Base-by-base conservation (phyloP, 2,888 invertebrate species). In the Clunio marinus region DNA sequence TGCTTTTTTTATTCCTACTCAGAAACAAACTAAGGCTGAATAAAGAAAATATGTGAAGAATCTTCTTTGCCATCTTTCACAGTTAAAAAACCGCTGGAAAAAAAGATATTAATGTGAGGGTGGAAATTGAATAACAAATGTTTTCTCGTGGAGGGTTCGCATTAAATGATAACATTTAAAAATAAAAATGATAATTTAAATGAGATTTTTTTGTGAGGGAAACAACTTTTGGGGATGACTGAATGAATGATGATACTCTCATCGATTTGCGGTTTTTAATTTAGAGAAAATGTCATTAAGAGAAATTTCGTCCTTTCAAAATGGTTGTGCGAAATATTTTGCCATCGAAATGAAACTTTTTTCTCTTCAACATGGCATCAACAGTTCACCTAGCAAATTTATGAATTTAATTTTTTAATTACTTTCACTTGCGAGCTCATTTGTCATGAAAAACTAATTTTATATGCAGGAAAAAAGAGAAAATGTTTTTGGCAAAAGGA, bases 61-160 rank as follows among this genome's bases (percentile, higher is more conserved):
- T 62, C 37, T 8, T 28, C 35, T 41, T 25, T 22, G 60, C 60
- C 32, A 37, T 37, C 60, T 62, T 41, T 41, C 22, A 62, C 62
- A 41, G 20, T 17, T 5, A 55, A 24, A 55, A 24, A 22, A 20
- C 20, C 24, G 32, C 10, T n/a, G 24, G 55, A 24, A 55, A 20
- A 24, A 55, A 55, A 7, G 55, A 55, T 55, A 55, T 55, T 55
- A 55, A 55, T 22, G 20, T 55, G 4, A 15, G 41, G 55, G 32
- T 62, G 62, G 41, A 62, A 62, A 62, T 41, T 62, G 62, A 45
- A 62, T 22, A 55, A 22, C 55, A 24, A 55, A 24, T 22, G 55
- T 55, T 55, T 8, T 17, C 17, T 55, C 10, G 20, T 55, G 35
- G 41, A 41, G 41, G 41, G 41, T 41, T 41, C 41, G 4, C 41